Evolutionary conservation across 2,113 vertebrate genomes (phyloP), one percentile per base, ranked within the genome.

Genomic region (Thunnus thynnus): DNA sequence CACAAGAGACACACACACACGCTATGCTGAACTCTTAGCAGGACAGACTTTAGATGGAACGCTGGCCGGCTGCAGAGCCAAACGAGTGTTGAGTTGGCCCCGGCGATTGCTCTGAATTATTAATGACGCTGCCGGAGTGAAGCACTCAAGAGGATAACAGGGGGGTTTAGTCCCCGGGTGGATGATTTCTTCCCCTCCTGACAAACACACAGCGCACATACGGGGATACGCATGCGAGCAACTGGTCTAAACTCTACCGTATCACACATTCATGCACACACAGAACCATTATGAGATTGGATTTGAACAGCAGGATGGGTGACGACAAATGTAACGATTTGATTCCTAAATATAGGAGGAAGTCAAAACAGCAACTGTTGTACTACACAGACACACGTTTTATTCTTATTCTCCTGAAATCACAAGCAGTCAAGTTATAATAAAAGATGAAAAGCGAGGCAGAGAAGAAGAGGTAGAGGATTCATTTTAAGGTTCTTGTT

Each of bases 21-120:
- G 2, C 18, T 25, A 50, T 25, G 47, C 20, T 41, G 25, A 75
- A 56, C 36, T 72, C 56, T 4, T 44, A 47, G 50, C 68, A 54
- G 41, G 55, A 46, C 48, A 71, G 58, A 55, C 13, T 0, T 32
- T 25, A 52, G 14, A 54, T 72, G 16, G 82, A 61, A 18, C n/a
- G 25, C 46, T 2, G 0, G 46, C 10, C 0, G 18, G 66, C 73
- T 46, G 46, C 56, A 75, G 27, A 12, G 20, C 56, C 55, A 67
- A 46, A 61, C 65, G 32, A 32, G 44, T 3, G 25, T 36, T 4
- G 13, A 32, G 51, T 7, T 8, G 13, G 5, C 22, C 64, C 17
- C 0, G 1, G 0, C 8, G 8, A 47, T 22, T 5, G 16, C n/a
- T 70, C 73, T 85, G 57, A 87, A 89, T 83, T 65, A 87, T 88